phyloP scores from a whole-genome alignment of 64 coral and sea anemone species.

The Exaiptasia diaphana region DNA sequence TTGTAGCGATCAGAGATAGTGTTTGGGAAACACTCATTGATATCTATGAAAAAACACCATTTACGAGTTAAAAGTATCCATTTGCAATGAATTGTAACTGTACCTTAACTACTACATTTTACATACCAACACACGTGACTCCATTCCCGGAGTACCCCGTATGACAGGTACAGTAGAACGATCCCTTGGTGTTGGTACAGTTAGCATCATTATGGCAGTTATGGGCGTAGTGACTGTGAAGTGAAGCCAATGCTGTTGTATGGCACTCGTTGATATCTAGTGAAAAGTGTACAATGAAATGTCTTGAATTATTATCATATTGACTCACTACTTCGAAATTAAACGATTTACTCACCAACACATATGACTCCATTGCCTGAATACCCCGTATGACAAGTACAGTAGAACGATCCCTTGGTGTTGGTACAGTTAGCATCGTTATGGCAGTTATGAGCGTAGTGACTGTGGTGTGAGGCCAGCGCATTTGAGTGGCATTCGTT shows the following conservation, averaged over 20 bases:
- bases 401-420: slow-evolving; percentile 69
- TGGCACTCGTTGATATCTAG: slow-evolving; percentile 45
- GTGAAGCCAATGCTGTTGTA: slow-evolving; percentile 9
- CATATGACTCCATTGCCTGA: slow-evolving; percentile 75
- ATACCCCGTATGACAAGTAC: slow-evolving; percentile 80
- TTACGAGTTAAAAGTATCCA: not conserved
- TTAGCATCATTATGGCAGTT: slow-evolving; percentile 75
- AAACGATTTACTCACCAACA: too few species aligned
- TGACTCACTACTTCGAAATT: too few species aligned
- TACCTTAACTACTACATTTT: not conserved
- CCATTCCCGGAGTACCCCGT: slow-evolving; percentile 68
- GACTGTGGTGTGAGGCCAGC: slow-evolving; percentile 11
- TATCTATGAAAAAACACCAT: slow-evolving; percentile 17
- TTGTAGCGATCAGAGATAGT: slow-evolving; percentile 8
- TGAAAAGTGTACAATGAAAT: not conserved
- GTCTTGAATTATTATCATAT: too few species aligned
- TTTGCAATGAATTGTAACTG: not conserved
- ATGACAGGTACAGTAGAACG: slow-evolving; percentile 71
- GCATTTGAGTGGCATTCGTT: slow-evolving; percentile 28
- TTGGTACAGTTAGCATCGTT: slow-evolving; percentile 71
- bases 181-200: slow-evolving; percentile 80
- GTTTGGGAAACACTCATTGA: slow-evolving; percentile 46
- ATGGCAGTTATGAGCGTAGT: slow-evolving; percentile 66
- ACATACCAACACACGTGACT: slow-evolving; percentile 49
- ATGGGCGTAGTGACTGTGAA: slow-evolving; percentile 49